These are phyloP conservation scores for Diarsia dahlii DNA, from an alignment of 2,888 invertebrate species.

Conservation along the genomic window DNA sequence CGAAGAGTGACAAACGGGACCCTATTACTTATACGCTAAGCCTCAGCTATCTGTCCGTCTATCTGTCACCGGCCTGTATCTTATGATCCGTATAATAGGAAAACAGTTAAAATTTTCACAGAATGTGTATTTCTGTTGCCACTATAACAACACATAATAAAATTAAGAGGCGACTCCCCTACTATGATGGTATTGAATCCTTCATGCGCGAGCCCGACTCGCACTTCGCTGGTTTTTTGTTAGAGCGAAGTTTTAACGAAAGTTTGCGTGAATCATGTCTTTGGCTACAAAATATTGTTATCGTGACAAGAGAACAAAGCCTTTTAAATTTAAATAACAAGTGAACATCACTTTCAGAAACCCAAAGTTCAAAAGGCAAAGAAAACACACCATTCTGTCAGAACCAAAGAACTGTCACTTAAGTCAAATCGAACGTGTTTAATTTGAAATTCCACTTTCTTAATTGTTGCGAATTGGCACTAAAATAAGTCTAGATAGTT, in stretches of 20 bases:
- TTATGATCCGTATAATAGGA: no score
- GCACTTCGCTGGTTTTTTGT: no score
- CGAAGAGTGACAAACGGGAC: no score
- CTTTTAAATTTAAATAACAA: not conserved
- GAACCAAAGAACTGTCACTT: constrained; percentile 41
- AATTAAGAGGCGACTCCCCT: no score
- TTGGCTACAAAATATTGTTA: not conserved
- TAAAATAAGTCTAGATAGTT: constrained; percentile 51
- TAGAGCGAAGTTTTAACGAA: not conserved
- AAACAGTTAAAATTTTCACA: no score
- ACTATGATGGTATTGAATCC: no score
- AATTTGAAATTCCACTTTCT: constrained; percentile 32
- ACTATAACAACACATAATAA: no score
- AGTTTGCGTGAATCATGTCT: not conserved
- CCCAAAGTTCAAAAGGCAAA: not conserved
- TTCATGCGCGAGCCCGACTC: no score
- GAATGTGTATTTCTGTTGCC: no score
- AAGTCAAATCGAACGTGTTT: constrained; percentile 20
- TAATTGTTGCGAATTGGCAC: constrained; percentile 40
- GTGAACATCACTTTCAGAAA: not conserved
- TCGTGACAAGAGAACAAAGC: not conserved
- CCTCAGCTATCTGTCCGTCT: no score
- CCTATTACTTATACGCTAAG: no score
- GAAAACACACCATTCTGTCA: constrained; percentile 21
- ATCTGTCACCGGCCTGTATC: no score